Base-by-base conservation (phyloP, 2,888 invertebrate species). In the Subacronicta megacephala region DNA sequence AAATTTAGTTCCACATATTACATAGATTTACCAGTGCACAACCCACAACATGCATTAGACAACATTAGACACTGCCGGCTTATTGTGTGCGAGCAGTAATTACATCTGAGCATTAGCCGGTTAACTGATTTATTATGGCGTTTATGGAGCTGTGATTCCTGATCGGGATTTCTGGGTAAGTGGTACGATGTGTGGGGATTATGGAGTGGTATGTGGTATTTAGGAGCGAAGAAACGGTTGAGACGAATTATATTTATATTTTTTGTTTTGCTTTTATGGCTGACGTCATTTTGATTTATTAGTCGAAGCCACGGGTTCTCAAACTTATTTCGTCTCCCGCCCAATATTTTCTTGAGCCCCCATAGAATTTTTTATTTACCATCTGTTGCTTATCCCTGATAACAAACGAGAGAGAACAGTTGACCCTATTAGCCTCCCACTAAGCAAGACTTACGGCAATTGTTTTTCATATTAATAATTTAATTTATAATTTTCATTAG, bases 121-220 rank as follows among this genome's bases (percentile, higher is more conserved):
- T 23, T 63, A 70, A 57, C 54, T 71, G 72, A 68, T 71, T 65
- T 68, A 68, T 68, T 66, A n/a, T 46, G 16, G 38, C 66, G 51
- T 71, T 67, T 65, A 67, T 71, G 52, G 51, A 36, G 54, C 66
- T 65, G 51, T 55, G 72, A 67, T 45, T 65, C 47, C 49, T 71
- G 60, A 71, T 65, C 54, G 54, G 72, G 67, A 59, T 71, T 58
- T 31, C 51, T 35, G 46, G 54, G 65, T 65, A 67, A 54, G 65
- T 65, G 45, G 72, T 45, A 54, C 71, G 66, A 65, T 65, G 46
- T 67, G 66, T 59, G 29, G 42, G 44, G 40, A 38, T 58, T 57
- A 49, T 41, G 38, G 37, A 7, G 18, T 13, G n/a, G 33, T 33
- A 15, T 42, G 31, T 15, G 20, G 31, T 10, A 26, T 23, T 36